Evolutionary conservation across 2,888 invertebrate species (phyloP).

Genomic region (Trimorus sp.): DNA sequence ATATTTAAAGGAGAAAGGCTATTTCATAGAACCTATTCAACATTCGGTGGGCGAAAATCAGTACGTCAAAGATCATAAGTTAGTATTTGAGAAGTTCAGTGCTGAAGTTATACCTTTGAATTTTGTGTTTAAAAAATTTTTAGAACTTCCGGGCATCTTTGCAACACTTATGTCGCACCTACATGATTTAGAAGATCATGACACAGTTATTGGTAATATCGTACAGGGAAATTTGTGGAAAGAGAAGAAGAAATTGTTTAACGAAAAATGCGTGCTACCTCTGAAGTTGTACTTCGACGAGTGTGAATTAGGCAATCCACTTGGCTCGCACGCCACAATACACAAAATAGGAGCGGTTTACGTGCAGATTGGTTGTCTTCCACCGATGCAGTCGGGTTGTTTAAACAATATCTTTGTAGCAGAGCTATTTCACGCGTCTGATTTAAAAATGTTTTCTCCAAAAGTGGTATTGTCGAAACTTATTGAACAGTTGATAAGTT

Average conservation of each 20-base stretch:
- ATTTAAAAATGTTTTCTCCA: conserved; percentile 10
- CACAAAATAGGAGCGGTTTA: conserved; percentile 3
- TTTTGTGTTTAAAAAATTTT: conserved; percentile 14
- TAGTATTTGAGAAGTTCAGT: background rate
- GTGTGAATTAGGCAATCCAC: conserved; percentile 8
- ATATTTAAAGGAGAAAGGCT: conserved; percentile 7
- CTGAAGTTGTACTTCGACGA: conserved; percentile 11
- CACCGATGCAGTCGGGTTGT: background rate
- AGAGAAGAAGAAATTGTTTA: background rate
- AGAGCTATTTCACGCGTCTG: conserved; percentile 8
- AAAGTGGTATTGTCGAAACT: conserved; percentile 13
- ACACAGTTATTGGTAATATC: conserved; percentile 1
- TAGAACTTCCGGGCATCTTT: conserved; percentile 7
- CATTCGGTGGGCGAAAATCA: background rate
- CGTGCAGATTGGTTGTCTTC: conserved; percentile 2
- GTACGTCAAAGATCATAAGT: background rate
- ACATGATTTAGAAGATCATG: background rate
- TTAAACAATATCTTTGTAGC: conserved; percentile 21
- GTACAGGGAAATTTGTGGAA: conserved; percentile 7
- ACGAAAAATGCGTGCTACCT: background rate
- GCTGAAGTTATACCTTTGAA: conserved; percentile 5
- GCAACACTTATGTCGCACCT: background rate
- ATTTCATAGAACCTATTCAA: background rate
- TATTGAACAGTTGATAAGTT: conserved; percentile 12
- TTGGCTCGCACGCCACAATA: background rate